These are phyloP conservation scores for Brachyptera risi DNA, from an alignment of 2,888 invertebrate genomes.

Conservation along the genomic window DNA sequence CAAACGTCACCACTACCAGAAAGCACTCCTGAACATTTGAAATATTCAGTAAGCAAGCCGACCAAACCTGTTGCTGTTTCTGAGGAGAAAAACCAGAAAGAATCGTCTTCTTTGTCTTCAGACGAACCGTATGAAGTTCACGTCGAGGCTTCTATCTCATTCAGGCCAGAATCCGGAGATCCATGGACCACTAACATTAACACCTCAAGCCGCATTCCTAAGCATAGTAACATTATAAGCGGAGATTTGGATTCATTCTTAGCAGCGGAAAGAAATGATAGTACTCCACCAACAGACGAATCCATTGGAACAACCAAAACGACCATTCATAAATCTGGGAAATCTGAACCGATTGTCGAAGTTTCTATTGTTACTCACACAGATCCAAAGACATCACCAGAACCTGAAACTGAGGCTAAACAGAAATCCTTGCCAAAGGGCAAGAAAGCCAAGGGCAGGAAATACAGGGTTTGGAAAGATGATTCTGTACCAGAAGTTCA, in stretches of 20 bases:
- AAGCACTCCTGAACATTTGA: neutral
- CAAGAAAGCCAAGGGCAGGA: neutral
- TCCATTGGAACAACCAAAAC: no score
- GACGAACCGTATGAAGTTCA: slow-evolving; percentile 59
- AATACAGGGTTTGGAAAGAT: neutral
- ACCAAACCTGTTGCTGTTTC: neutral
- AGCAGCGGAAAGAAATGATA: slow-evolving; percentile 33
- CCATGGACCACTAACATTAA: no score
- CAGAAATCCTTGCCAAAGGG: slow-evolving; percentile 35
- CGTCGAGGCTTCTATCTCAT: slow-evolving; percentile 54
- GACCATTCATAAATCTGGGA: no score
- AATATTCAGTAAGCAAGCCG: no score
- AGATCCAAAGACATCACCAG: no score
- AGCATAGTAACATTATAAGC: no score
- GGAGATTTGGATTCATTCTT: slow-evolving; percentile 18
- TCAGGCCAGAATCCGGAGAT: slow-evolving; percentile 42
- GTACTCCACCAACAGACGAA: no score
- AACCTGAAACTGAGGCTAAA: no score
- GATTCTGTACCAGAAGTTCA: slow-evolving; percentile 11
- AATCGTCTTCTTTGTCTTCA: slow-evolving; percentile 22
- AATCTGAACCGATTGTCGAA: no score
- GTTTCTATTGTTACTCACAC: no score
- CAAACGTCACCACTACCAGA: slow-evolving; percentile 1
- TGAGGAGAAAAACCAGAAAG: neutral
- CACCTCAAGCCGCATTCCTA: neutral